A percentile compares a stretch with the other conserved stretches of the same genome.
phyloP scores from a whole-genome alignment of 2,888 invertebrate species.

The Tetranychus piercei region DNA sequence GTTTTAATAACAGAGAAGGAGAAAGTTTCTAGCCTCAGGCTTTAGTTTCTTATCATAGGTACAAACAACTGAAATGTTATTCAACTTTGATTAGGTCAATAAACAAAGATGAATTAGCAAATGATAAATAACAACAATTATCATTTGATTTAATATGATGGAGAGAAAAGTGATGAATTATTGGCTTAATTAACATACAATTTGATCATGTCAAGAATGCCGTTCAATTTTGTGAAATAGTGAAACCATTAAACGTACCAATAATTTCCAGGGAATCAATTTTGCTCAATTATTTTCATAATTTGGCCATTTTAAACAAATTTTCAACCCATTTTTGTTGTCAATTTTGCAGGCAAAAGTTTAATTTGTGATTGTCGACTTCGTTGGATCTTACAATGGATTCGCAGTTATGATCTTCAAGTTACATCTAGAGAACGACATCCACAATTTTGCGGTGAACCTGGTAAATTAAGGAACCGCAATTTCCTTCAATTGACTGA shows the following conservation, averaged over 20 bases:
- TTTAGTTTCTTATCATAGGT: background rate
- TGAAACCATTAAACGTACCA: no score
- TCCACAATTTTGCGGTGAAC: conserved; percentile 77
- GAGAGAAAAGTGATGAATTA: no score
- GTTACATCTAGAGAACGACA: conserved; percentile 76
- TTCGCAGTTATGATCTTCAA: conserved; percentile 63
- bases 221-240: no score
- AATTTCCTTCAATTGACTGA: conserved; percentile 71
- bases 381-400: conserved; percentile 78
- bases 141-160: background rate
- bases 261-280: no score
- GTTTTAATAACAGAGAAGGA: background rate
- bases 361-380: conserved; percentile 70
- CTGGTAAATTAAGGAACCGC: conserved; percentile 54
- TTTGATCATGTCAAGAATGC: no score
- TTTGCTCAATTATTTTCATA: no score
- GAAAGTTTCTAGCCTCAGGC: background rate
- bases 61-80: background rate
- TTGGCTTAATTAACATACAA: no score
- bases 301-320: no score
- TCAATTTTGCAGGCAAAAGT: conserved; percentile 38
- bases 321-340: background rate
- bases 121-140: background rate
- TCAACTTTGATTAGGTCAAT: conserved; percentile 1
- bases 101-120: background rate